Percentiles rank a stretch among this genome's conserved stretches.
Conservation (phyloP, 2,888 invertebrate species). For the Anodontia alba region DNA sequence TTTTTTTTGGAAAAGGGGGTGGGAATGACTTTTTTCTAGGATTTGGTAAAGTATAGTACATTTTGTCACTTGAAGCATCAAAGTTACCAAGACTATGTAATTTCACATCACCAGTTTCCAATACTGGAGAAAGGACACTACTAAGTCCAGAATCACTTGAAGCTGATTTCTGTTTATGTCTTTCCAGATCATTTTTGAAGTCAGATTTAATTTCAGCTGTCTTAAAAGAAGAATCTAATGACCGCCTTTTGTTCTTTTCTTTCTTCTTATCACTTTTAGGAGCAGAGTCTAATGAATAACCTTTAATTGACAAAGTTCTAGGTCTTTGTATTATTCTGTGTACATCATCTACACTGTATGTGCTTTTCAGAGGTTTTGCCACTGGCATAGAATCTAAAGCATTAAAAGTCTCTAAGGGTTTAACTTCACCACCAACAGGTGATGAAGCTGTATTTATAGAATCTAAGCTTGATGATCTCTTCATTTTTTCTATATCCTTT, state of each 20-base stretch:
- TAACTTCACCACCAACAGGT: background rate
- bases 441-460: background rate
- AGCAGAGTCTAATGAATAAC: conserved; percentile 18
- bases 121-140: conserved; percentile 46
- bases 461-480: background rate
- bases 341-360: conserved; percentile 13
- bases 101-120: conserved; percentile 25
- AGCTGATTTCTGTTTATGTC: conserved; percentile 18
- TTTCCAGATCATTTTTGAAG: conserved; percentile 15
- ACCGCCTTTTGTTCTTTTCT: conserved; percentile 37
- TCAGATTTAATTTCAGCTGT: conserved; percentile 16
- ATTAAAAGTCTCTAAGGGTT: background rate
- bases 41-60: conserved; percentile 53
- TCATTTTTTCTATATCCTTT: background rate
- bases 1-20: conserved; percentile 31
- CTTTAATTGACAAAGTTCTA: conserved; percentile 13
- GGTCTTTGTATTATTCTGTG: conserved; percentile 15
- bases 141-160: conserved; percentile 46
- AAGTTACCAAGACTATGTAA: background rate
- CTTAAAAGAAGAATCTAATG: conserved; percentile 52
- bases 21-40: conserved; percentile 36
- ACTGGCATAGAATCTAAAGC: conserved; percentile 7
- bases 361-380: background rate
- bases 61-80: conserved; percentile 24
- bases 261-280: conserved; percentile 9